Evolutionary conservation across 2,888 invertebrate genomes (phyloP).

Genomic region (Spodoptera littoralis): DNA sequence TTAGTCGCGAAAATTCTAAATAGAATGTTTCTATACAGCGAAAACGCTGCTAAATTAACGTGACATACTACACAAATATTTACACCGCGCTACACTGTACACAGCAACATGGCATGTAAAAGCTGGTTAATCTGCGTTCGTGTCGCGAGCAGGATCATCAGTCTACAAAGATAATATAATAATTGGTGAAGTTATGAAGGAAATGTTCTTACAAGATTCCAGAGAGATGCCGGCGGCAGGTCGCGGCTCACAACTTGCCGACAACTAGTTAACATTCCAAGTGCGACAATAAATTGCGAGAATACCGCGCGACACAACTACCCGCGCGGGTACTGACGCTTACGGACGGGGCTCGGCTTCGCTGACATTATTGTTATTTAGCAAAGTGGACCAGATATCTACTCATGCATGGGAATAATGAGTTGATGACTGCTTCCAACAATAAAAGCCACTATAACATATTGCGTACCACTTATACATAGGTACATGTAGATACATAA

Average conservation of each 20-base stretch:
- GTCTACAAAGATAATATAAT: conserved; percentile 16
- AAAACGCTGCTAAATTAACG: too few relatives aligned
- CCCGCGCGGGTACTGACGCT: conserved; percentile 2
- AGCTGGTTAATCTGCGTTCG: conserved; percentile 1
- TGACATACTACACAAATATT: too few relatives aligned
- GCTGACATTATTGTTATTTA: conserved; percentile 10
- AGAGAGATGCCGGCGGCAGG: conserved; percentile 5
- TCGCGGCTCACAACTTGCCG: conserved; percentile 13
- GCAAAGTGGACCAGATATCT: background rate
- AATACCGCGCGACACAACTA: conserved; percentile 26
- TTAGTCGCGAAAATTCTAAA: background rate
- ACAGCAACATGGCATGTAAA: background rate
- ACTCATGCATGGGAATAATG: background rate
- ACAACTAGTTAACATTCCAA: conserved; percentile 38
- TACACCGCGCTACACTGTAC: too few relatives aligned
- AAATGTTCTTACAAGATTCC: conserved; percentile 28
- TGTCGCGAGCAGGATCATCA: background rate
- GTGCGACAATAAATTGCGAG: conserved; percentile 34
- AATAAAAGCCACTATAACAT: too few relatives aligned
- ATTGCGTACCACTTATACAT: too few relatives aligned
- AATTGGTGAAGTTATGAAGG: conserved; percentile 35
- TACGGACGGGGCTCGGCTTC: background rate
- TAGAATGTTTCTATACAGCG: too few relatives aligned
- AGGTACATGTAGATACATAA: too few relatives aligned
- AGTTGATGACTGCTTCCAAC: background rate